phyloP scores from a whole-genome alignment of 1,140 invertebrate genomes.

The Megalonaias nervosa region DNA sequence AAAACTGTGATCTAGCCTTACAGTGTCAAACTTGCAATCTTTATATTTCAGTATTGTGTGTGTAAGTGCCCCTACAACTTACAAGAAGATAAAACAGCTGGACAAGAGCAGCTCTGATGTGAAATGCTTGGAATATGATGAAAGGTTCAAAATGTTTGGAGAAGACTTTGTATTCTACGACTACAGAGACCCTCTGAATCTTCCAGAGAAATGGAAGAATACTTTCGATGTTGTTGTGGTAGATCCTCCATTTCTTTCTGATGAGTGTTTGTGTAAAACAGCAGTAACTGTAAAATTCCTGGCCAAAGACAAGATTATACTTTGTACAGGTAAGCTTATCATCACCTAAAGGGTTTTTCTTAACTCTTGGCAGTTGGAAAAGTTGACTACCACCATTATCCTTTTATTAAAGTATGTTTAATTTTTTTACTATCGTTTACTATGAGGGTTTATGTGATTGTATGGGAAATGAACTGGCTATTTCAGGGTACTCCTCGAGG shows the following conservation, averaged over 20 bases:
- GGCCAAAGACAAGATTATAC: slow-evolving; percentile 84
- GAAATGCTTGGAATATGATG: slow-evolving; percentile 79
- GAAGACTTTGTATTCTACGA: slow-evolving; percentile 91
- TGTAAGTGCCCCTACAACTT: slow-evolving; percentile 92
- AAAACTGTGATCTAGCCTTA: no score
- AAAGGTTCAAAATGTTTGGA: slow-evolving; percentile 84
- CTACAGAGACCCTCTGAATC: slow-evolving; percentile 84
- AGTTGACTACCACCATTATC: neutral
- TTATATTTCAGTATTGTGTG: slow-evolving; percentile 79
- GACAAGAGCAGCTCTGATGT: slow-evolving; percentile 52
- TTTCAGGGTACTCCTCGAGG: no score
- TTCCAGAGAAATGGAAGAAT: slow-evolving; percentile 77
- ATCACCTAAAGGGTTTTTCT: slow-evolving; percentile 55
- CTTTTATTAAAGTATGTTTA: slow-evolving; percentile 5
- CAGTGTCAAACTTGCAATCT: slow-evolving; percentile 6
- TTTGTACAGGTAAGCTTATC: slow-evolving; percentile 85
- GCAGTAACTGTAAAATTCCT: slow-evolving; percentile 84
- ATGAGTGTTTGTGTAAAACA: slow-evolving; percentile 92
- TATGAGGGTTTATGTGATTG: slow-evolving; percentile 2
- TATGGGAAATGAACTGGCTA: neutral
- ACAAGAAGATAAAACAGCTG: slow-evolving; percentile 73
- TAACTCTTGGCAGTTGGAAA: slow-evolving; percentile 58
- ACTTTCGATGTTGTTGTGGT: slow-evolving; percentile 89
- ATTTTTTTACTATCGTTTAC: neutral
- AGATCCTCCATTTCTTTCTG: slow-evolving; percentile 94